phyloP scores from a whole-genome alignment of 2,113 vertebrate species.

The Phaethornis superciliosus region DNA sequence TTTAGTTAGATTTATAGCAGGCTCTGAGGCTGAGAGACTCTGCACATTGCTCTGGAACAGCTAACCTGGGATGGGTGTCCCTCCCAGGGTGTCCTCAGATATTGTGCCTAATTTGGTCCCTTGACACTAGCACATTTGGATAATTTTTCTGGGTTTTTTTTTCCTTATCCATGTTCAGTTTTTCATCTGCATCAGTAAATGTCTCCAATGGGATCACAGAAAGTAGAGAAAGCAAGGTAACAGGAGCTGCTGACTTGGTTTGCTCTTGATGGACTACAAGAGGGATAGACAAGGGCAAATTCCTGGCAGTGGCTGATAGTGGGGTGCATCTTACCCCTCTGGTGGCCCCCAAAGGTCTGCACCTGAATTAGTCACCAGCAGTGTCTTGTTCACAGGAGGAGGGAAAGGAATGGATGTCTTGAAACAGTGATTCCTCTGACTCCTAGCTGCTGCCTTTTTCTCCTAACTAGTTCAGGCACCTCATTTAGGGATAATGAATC shows the following conservation, averaged over 20 bases:
- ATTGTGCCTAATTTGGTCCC: neutral
- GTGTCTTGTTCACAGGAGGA: neutral
- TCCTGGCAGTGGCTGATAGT: neutral
- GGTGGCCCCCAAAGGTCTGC: neutral
- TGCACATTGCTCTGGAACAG: neutral
- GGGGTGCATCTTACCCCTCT: neutral
- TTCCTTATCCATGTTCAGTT: neutral
- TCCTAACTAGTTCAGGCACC: neutral
- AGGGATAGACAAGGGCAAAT: neutral
- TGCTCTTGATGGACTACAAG: neutral
- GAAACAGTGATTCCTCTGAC: fast-evolving
- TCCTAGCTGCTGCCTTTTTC: neutral
- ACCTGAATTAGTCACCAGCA: neutral
- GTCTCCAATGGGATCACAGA: neutral
- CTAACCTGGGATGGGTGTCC: neutral
- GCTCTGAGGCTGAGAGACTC: neutral
- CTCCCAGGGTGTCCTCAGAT: neutral
- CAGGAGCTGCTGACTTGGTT: neutral
- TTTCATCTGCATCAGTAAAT: neutral
- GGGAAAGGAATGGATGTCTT: neutral
- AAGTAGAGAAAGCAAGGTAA: neutral
- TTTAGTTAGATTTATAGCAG: neutral
- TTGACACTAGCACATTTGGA: neutral
- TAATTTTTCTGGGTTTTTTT: neutral
- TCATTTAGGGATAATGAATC: neutral